Evolutionary conservation across 2,888 invertebrate species (phyloP).

Genomic region (Ennomos quercinarius): DNA sequence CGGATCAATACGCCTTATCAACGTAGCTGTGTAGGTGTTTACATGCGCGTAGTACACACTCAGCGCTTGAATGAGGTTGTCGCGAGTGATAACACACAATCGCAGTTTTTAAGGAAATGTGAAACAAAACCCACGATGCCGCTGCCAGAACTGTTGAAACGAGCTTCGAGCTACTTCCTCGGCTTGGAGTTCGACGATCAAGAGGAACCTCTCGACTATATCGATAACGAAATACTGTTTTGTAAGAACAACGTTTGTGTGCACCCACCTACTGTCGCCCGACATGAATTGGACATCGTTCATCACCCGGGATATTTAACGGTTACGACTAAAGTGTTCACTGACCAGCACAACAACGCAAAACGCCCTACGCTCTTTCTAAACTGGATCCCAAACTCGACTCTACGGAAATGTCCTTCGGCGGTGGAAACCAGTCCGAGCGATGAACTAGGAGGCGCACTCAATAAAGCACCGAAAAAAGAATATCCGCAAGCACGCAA

Average conservation of each 20-base stretch:
- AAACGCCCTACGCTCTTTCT: conserved; percentile 93
- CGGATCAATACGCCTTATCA: conserved; percentile 83
- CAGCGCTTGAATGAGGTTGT: conserved; percentile 68
- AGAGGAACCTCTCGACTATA: conserved; percentile 87
- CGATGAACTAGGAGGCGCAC: conserved; percentile 68
- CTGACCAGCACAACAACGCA: conserved; percentile 90
- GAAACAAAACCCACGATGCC: conserved; percentile 86
- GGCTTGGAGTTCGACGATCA: conserved; percentile 88
- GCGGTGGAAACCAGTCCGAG: conserved; percentile 87
- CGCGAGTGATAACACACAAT: conserved; percentile 61
- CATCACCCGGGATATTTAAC: conserved; percentile 97
- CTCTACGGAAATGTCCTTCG: conserved; percentile 93
- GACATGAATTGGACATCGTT: conserved; percentile 92
- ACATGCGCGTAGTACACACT: conserved; percentile 78
- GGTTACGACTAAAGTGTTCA: conserved; percentile 92
- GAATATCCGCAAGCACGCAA: conserved; percentile 56
- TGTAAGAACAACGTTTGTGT: conserved; percentile 99
- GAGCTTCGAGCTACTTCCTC: conserved; percentile 92
- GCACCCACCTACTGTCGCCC: conserved; percentile 94
- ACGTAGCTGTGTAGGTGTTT: conserved; percentile 76
- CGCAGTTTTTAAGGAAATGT: conserved; percentile 66
- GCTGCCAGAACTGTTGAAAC: conserved; percentile 90
- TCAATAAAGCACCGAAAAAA: conserved; percentile 62
- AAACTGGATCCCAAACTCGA: conserved; percentile 98
- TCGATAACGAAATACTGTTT: conserved; percentile 94